Evolutionary conservation across 2,113 vertebrate genomes (phyloP).

Genomic region (Caloenas nicobarica): DNA sequence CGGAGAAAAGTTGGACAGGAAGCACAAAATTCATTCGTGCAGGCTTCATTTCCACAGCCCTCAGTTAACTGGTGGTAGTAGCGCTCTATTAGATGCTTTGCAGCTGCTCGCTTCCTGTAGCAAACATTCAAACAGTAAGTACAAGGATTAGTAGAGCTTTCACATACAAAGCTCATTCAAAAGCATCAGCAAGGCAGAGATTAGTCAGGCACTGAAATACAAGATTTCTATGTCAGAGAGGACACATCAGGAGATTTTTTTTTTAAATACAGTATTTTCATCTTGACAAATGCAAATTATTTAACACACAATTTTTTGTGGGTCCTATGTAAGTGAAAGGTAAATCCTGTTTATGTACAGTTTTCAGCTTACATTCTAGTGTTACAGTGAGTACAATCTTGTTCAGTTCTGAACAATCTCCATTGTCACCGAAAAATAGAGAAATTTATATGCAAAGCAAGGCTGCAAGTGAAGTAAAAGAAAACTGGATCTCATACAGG

Average conservation of each 20-base stretch:
- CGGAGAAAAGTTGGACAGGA: conserved; percentile 90
- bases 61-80: conserved; percentile 99
- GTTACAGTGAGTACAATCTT: background rate
- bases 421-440: background rate
- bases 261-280: conserved; percentile 20
- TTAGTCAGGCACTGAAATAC: conserved; percentile 69
- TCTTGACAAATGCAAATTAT: background rate
- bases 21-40: conserved; percentile 98
- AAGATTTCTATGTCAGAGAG: conserved; percentile 34
- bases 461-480: background rate
- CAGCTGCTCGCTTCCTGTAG: conserved; percentile 98
- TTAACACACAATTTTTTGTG: background rate
- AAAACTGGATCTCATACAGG: background rate
- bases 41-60: conserved; percentile 99
- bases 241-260: background rate
- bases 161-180: conserved; percentile 69
- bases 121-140: conserved; percentile 84
- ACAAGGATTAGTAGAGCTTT: conserved; percentile 79
- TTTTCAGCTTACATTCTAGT: background rate
- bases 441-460: conserved; percentile 12
- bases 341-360: background rate
- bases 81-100: conserved; percentile 99
- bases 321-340: background rate
- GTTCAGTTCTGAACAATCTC: conserved; percentile 24
- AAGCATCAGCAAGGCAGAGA: conserved; percentile 69